Evolutionary conservation across 2,888 invertebrate species (phyloP), one percentile per base, ranked within the genome.

Genomic region (Catocala fraxini): DNA sequence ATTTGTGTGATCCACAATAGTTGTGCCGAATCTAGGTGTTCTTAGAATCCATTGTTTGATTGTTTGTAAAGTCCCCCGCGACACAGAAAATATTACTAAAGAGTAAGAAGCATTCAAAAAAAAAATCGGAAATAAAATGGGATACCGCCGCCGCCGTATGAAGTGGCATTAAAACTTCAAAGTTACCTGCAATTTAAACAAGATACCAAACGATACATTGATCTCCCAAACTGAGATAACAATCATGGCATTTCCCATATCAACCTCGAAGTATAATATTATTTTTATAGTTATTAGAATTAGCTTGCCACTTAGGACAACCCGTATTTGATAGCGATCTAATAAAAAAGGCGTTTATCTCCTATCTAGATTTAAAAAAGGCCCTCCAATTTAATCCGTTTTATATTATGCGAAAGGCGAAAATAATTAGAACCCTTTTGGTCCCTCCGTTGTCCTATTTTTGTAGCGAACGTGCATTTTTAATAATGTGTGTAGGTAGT

Each of bases 351-450:
- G 65, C 67, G 75, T 70, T 65, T 78, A 80, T 82, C 75, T 73
- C 58, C 48, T 71, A 80, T 81, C 81, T 81, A 80, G 79, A 81
- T 82, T 79, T 72, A 74, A 79, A 77, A 80, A 82, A 78, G 72
- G 67, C 45, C 58, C 56, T 62, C 61, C 72, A 74, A 68, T 66
- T 71, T 75, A 74, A 75, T 70, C 71, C 63, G 39, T 64, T 69
- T 69, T 71, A 59, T 73, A 71, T 70, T 63, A 60, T 63, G 63
- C 67, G 64, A 71, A 71, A 77, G 73, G 60, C 52, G 67, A 76
- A 78, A 65, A 74, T 76, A 80, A 79, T 76, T 75, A 71, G 59
- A 68, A 57, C 63, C 64, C 51, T 56, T 61, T 49, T 51, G 48
- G 48, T 54, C 55, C 70, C 59, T 56, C 39, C 41, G 47, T 35